Conservation (phyloP, 2,888 invertebrate genomes). For the Aporophyla nigra region DNA sequence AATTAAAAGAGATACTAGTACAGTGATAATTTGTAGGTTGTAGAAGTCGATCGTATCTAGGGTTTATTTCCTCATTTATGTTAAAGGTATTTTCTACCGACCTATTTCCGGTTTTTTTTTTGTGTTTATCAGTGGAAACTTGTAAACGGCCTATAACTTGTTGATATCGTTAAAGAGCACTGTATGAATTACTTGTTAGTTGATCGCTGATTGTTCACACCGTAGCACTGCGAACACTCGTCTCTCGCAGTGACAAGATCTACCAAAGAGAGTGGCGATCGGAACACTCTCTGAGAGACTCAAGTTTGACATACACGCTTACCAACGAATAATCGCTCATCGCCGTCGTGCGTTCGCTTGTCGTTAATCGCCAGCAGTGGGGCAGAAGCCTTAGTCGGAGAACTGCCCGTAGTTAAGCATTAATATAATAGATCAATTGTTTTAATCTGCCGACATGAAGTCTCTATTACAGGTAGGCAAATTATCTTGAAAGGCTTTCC, state of each 20-base stretch:
- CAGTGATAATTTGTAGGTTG: too few relatives aligned
- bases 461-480: not conserved
- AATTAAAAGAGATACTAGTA: not conserved
- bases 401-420: not conserved
- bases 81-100: too few relatives aligned
- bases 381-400: not conserved
- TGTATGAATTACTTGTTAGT: too few relatives aligned
- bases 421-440: constrained; percentile 11
- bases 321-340: not conserved
- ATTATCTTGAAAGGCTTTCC: not conserved
- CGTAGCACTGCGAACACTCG: not conserved
- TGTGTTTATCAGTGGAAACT: too few relatives aligned
- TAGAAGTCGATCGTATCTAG: too few relatives aligned
- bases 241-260: not conserved
- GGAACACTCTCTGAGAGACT: not conserved
- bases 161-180: too few relatives aligned
- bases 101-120: too few relatives aligned
- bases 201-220: not conserved
- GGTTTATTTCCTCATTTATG: too few relatives aligned
- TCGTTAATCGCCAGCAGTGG: not conserved
- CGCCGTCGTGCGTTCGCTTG: not conserved
- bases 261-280: not conserved
- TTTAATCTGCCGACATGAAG: not conserved
- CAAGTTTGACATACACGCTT: not conserved
- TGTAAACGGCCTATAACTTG: too few relatives aligned